Percentiles rank a stretch among this genome's conserved stretches.
Evolutionary conservation across 2,888 invertebrate genomes (phyloP).

Genomic region (Dynastes maya): DNA sequence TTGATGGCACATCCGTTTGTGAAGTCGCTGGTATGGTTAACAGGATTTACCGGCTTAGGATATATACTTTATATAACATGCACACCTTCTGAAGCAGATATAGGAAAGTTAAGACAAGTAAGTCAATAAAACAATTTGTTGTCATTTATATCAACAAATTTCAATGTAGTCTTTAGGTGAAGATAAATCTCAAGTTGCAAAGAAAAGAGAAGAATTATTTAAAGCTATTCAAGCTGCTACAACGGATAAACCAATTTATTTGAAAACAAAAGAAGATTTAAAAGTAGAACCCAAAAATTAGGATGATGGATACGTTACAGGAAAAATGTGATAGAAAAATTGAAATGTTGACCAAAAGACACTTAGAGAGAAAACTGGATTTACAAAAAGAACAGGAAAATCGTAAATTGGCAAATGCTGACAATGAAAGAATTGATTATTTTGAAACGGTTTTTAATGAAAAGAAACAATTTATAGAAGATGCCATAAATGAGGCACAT

Average conservation of each 20-base stretch:
- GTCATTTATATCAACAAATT: slow-evolving; percentile 34
- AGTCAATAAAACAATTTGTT: slow-evolving; percentile 42
- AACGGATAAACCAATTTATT: slow-evolving; percentile 51
- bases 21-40: slow-evolving; percentile 75
- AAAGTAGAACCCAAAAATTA: slow-evolving; percentile 22
- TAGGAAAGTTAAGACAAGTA: slow-evolving; percentile 60
- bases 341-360: slow-evolving; percentile 72
- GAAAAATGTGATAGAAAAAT: slow-evolving; percentile 69
- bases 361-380: slow-evolving; percentile 78
- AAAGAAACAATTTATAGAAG: slow-evolving; percentile 78
- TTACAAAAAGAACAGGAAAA: slow-evolving; percentile 79
- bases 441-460: slow-evolving; percentile 81
- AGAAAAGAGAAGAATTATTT: slow-evolving; percentile 65
- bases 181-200: slow-evolving; percentile 58
- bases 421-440: slow-evolving; percentile 80
- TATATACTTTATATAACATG: slow-evolving; percentile 75
- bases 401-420: slow-evolving; percentile 76
- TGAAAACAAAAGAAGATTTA: slow-evolving; percentile 44
- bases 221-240: slow-evolving; percentile 72
- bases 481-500: slow-evolving; percentile 71
- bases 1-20: slow-evolving; percentile 66
- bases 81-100: slow-evolving; percentile 70
- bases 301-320: slow-evolving; percentile 54
- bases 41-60: slow-evolving; percentile 75
- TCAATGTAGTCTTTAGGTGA: slow-evolving; percentile 51